Evolutionary conservation across 1,140 invertebrate genomes (phyloP).

Genomic region (Saccostrea glomerata): DNA sequence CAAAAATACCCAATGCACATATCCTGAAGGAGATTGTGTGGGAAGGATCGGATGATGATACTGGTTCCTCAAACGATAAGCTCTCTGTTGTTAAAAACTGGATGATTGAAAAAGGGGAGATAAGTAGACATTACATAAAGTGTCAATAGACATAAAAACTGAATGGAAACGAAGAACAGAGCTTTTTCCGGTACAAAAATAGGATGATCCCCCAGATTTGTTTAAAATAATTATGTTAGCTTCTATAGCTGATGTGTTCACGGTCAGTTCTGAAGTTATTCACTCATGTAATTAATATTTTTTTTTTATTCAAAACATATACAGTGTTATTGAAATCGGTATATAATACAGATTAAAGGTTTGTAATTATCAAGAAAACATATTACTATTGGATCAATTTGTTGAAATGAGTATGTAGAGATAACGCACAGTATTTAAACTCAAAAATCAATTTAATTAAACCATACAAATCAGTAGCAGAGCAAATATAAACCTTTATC

Average conservation of each 20-base stretch:
- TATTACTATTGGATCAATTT: no score
- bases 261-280: neutral
- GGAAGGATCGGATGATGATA: neutral
- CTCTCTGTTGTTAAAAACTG: neutral
- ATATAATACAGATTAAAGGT: no score
- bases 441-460: no score
- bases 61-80: neutral
- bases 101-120: neutral
- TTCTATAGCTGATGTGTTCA: neutral
- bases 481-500: no score
- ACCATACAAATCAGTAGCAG: no score
- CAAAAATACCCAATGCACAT: neutral
- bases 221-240: neutral
- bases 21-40: conserved; percentile 16
- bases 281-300: no score
- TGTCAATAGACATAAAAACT: neutral
- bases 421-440: no score
- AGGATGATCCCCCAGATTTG: neutral
- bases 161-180: neutral
- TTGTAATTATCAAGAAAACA: no score
- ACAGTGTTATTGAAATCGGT: no score
- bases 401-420: no score
- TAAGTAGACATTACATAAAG: neutral
- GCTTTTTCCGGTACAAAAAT: neutral
- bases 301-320: no score